Conservation (phyloP, 2,888 invertebrate genomes). For the Philereme transversata region DNA sequence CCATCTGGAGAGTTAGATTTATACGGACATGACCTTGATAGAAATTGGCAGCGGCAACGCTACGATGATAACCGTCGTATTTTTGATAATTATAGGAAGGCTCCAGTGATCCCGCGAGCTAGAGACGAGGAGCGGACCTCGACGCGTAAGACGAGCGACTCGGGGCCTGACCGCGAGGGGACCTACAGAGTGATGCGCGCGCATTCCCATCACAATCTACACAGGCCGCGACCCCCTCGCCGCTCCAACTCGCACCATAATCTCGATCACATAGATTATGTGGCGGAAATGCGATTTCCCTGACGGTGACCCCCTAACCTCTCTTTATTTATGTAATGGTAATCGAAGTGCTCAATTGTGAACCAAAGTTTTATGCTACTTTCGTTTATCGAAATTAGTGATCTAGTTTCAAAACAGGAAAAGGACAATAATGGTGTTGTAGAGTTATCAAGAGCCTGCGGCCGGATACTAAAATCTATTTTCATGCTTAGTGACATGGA, state of each 20-base stretch:
- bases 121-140: slow-evolving; percentile 67
- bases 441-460: slow-evolving; percentile 5
- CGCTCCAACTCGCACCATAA: slow-evolving; percentile 86
- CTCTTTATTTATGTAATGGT: slow-evolving; percentile 50
- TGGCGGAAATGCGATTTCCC: slow-evolving; percentile 87
- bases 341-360: slow-evolving; percentile 77
- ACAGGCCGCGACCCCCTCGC: slow-evolving; percentile 77
- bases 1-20: slow-evolving; percentile 86
- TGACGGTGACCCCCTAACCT: slow-evolving; percentile 67
- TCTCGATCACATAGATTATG: slow-evolving; percentile 85
- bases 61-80: slow-evolving; percentile 69
- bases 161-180: slow-evolving; percentile 76
- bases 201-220: slow-evolving; percentile 86
- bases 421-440: slow-evolving; percentile 30
- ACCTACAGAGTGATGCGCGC: slow-evolving; percentile 80
- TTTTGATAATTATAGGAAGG: slow-evolving; percentile 70
- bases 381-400: slow-evolving; percentile 46
- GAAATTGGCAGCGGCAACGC: slow-evolving; percentile 80
- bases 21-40: slow-evolving; percentile 86
- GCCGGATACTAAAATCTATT: slow-evolving; percentile 25
- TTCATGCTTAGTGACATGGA: slow-evolving; percentile 5
- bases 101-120: slow-evolving; percentile 50
- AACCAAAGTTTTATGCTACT: slow-evolving; percentile 75
- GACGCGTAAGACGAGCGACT: slow-evolving; percentile 69
- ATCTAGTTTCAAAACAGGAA: slow-evolving; percentile 42